These are phyloP conservation scores for Enteromius treurensis DNA, from an alignment of 2,797 vertebrate genomes.

Conservation along the genomic window DNA sequence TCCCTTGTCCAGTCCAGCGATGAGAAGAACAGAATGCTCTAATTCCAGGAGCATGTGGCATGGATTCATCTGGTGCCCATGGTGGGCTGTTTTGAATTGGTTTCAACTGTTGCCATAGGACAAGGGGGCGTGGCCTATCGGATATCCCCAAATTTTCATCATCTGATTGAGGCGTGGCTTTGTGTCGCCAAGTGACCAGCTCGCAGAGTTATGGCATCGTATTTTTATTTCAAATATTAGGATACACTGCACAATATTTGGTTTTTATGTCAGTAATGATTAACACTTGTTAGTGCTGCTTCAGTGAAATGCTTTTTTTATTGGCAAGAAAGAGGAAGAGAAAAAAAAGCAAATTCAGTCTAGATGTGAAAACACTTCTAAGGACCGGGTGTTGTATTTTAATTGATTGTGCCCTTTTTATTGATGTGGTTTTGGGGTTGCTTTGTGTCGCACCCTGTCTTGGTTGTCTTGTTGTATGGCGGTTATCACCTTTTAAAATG, in stretches of 20 bases:
- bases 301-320: slow-evolving; percentile 65
- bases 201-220: slow-evolving; percentile 84
- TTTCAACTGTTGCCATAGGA: slow-evolving; percentile 51
- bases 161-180: slow-evolving; percentile 63
- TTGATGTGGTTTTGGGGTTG: slow-evolving; percentile 63
- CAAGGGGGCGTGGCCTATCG: slow-evolving; percentile 80
- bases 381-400: slow-evolving; percentile 64
- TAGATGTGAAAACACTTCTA: slow-evolving; percentile 68
- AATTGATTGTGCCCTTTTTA: slow-evolving; percentile 61
- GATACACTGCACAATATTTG: slow-evolving; percentile 87
- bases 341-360: slow-evolving; percentile 67
- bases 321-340: slow-evolving; percentile 62
- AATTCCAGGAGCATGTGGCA: slow-evolving; percentile 10
- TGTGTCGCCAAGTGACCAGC: slow-evolving; percentile 85
- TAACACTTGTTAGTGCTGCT: slow-evolving; percentile 76
- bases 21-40: slow-evolving; percentile 13
- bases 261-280: slow-evolving; percentile 91
- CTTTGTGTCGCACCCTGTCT: slow-evolving; percentile 66
- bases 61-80: slow-evolving; percentile 35
- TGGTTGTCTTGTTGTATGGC: slow-evolving; percentile 64
- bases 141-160: slow-evolving; percentile 70
- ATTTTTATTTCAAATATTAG: slow-evolving; percentile 79
- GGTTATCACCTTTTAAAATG: slow-evolving; percentile 60
- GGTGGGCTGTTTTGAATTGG: slow-evolving; percentile 31
- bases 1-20: slow-evolving; percentile 60